Percentiles rank a stretch among this genome's conserved stretches.
These are phyloP conservation scores for Manis pentadactyla DNA, from an alignment of 2,797 vertebrate genomes.

Conservation along the genomic window DNA sequence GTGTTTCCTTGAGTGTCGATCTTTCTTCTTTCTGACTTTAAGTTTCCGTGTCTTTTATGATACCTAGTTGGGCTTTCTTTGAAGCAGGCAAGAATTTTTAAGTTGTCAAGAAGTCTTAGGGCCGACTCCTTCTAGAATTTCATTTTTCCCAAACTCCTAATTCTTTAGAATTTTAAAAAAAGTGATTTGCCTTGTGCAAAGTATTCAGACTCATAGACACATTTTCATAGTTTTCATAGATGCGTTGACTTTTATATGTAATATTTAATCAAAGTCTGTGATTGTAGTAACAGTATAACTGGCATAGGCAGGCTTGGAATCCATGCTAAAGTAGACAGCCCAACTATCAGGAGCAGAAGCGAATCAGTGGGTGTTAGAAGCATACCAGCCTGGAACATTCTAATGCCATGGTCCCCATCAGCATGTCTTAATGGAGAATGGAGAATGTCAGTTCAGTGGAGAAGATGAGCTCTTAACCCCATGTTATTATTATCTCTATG, in stretches of 20 bases:
- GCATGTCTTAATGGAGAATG: neutral
- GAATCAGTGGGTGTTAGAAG: neutral
- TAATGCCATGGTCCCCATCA: neutral
- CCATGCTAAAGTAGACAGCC: neutral
- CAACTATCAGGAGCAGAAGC: neutral
- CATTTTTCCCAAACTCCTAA: neutral
- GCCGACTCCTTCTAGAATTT: neutral
- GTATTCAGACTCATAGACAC: neutral
- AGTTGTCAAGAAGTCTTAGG: neutral
- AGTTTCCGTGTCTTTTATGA: neutral
- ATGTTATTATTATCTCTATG: neutral
- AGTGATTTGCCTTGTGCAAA: neutral
- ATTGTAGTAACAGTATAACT: neutral
- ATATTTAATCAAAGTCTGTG: neutral
- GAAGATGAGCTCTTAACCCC: neutral
- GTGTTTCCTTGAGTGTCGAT: neutral
- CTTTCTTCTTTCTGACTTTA: neutral
- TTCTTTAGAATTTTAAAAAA: neutral
- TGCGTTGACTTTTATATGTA: neutral
- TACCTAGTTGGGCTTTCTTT: conserved; percentile 13
- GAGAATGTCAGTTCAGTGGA: neutral
- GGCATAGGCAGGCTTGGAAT: neutral
- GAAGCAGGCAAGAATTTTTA: neutral
- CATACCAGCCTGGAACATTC: neutral
- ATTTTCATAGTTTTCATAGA: neutral